Evolutionary conservation across 2,113 vertebrate genomes (phyloP).

Genomic region (Cochlearius cochlearius): DNA sequence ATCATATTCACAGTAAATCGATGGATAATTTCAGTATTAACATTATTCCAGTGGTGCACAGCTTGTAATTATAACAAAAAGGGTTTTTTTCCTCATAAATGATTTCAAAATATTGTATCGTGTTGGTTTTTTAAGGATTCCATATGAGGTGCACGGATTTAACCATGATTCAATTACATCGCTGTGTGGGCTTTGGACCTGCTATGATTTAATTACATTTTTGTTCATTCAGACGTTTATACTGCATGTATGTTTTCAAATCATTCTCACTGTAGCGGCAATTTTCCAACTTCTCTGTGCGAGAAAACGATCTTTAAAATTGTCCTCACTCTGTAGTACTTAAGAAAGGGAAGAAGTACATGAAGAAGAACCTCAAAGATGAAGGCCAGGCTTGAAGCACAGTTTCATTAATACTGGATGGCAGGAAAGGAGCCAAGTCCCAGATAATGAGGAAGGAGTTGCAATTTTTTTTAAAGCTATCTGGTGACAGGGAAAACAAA

Average conservation of each 20-base stretch:
- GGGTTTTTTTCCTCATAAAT: background rate
- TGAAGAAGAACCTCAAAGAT: slow-evolving; percentile 78
- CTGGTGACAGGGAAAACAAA: slow-evolving; percentile 90
- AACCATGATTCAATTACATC: slow-evolving; percentile 30
- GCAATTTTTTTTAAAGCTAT: slow-evolving; percentile 81
- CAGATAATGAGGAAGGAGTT: slow-evolving; percentile 86
- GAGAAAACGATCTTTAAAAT: slow-evolving; percentile 69
- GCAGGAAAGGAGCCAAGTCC: slow-evolving; percentile 80
- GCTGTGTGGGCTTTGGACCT: background rate
- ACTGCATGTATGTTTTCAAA: slow-evolving; percentile 54
- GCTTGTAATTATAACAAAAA: slow-evolving; percentile 27
- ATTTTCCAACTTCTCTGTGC: slow-evolving; percentile 45
- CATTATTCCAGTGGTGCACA: background rate
- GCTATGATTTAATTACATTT: slow-evolving; percentile 67
- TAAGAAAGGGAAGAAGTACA: slow-evolving; percentile 53
- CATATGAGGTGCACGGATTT: slow-evolving; percentile 40
- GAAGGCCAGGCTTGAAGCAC: slow-evolving; percentile 80
- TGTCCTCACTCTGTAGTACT: slow-evolving; percentile 44
- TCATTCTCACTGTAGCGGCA: slow-evolving; percentile 17
- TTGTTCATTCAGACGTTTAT: slow-evolving; percentile 64
- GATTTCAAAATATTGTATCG: background rate
- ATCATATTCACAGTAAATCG: slow-evolving; percentile 1
- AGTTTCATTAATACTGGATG: slow-evolving; percentile 84
- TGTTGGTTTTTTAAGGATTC: background rate
- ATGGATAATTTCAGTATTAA: slow-evolving; percentile 37